Conservation (phyloP, 2,888 invertebrate species). For the Mactromeris polynyma region DNA sequence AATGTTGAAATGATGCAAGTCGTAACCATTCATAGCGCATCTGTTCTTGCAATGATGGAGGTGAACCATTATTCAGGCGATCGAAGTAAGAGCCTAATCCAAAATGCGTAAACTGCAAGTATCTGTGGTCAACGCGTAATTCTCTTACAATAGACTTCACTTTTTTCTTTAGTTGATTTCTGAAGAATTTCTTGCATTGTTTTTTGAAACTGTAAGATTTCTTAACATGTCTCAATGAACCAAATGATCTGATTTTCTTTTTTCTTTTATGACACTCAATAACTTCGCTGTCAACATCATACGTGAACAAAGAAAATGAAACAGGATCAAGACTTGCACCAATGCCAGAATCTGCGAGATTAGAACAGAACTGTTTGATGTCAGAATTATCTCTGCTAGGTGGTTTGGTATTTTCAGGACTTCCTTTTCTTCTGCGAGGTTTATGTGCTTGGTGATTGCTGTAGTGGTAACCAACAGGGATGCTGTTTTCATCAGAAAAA, state of each 20-base stretch:
- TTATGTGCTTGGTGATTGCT: not conserved
- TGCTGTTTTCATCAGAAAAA: not conserved
- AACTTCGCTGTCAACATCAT: not conserved
- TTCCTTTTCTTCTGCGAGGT: not conserved
- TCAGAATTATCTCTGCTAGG: not conserved
- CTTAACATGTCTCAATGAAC: not conserved
- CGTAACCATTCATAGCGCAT: slow-evolving; percentile 52
- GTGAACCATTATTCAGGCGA: slow-evolving; percentile 7
- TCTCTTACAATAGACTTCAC: not conserved
- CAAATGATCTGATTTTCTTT: not conserved
- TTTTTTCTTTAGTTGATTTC: not conserved
- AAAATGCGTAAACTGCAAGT: not conserved
- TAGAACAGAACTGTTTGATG: not conserved
- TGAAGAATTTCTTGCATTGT: not conserved
- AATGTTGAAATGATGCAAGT: slow-evolving; percentile 32
- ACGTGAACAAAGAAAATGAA: not conserved
- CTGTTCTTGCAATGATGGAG: slow-evolving; percentile 22
- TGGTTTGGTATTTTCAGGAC: not conserved
- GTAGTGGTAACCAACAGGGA: not conserved
- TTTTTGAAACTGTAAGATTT: not conserved
- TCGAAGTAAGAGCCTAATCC: slow-evolving; percentile 30
- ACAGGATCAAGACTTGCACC: not conserved
- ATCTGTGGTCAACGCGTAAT: slow-evolving; percentile 10
- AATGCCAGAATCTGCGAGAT: not conserved
- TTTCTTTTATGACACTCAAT: not conserved